A percentile compares a stretch with the other conserved stretches of the same genome.
These are phyloP conservation scores for Sebastolobus altivelis DNA, from an alignment of 2,797 vertebrate genomes.

Conservation along the genomic window DNA sequence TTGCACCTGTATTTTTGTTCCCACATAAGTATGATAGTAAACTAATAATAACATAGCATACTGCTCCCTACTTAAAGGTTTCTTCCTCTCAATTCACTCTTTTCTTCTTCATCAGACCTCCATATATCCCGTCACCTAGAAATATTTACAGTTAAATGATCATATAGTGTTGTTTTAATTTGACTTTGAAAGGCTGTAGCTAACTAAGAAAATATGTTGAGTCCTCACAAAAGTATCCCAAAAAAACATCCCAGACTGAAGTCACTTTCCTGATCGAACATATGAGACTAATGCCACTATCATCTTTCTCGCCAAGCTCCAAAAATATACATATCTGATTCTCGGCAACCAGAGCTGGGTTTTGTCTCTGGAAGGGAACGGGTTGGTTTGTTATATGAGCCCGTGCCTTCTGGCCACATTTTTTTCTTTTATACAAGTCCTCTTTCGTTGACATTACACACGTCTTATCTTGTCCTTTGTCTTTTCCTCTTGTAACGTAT, in stretches of 20 bases:
- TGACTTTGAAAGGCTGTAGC: conserved; percentile 23
- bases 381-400: conserved; percentile 67
- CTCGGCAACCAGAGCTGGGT: conserved; percentile 73
- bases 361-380: conserved; percentile 65
- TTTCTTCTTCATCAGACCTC: not conserved
- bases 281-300: conserved; percentile 68
- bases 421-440: conserved; percentile 38
- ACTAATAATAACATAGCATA: not conserved
- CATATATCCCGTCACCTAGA: not conserved
- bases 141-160: not conserved
- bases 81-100: not conserved
- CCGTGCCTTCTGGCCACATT: conserved; percentile 62
- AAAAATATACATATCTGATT: conserved; percentile 81
- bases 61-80: not conserved
- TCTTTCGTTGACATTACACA: conserved; percentile 58
- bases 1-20: not conserved
- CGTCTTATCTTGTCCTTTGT: conserved; percentile 70
- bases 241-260: conserved; percentile 57
- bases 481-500: conserved; percentile 58
- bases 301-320: conserved; percentile 69
- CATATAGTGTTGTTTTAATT: not conserved
- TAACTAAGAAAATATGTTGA: conserved; percentile 25
- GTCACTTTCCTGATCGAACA: conserved; percentile 65
- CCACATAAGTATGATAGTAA: not conserved
- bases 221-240: conserved; percentile 38